Percentiles rank a stretch among this genome's conserved stretches.
Conservation (phyloP, 2,888 invertebrate genomes). For the Protodeltote pygarga region DNA sequence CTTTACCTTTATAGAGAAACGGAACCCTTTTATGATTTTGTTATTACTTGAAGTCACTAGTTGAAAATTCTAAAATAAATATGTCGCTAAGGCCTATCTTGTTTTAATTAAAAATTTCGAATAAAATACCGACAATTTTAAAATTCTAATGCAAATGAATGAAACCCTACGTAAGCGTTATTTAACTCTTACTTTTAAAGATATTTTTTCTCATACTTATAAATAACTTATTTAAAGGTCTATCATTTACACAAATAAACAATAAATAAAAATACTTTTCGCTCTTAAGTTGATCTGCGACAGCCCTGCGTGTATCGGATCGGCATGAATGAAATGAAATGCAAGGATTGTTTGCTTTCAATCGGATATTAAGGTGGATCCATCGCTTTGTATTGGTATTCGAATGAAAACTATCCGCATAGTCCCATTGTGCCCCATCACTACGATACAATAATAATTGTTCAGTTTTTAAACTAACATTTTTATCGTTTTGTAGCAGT, state of each 20-base stretch:
- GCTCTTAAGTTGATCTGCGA: background rate
- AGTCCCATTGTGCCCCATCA: constrained; percentile 16
- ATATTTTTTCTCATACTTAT: too few species aligned
- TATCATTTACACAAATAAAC: background rate
- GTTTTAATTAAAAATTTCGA: too few species aligned
- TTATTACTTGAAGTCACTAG: too few species aligned
- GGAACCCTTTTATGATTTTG: too few species aligned
- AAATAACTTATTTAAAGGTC: too few species aligned
- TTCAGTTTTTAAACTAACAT: constrained; percentile 11
- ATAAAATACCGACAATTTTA: too few species aligned
- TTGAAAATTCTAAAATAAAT: too few species aligned
- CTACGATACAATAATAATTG: constrained; percentile 30
- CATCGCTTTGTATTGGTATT: constrained; percentile 47
- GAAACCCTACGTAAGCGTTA: too few species aligned
- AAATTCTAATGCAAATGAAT: too few species aligned
- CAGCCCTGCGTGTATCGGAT: constrained; percentile 51
- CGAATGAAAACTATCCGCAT: constrained; percentile 44
- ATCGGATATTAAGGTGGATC: constrained; percentile 63
- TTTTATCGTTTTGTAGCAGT: constrained; percentile 26
- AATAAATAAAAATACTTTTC: background rate
- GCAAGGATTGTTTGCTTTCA: constrained; percentile 65
- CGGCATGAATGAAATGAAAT: constrained; percentile 63
- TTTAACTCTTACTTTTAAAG: too few species aligned
- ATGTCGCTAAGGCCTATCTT: too few species aligned
- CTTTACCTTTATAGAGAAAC: too few species aligned